A percentile compares a stretch with the other conserved stretches of the same genome.
Conservation (phyloP, 2,888 invertebrate species). For the Cheilosia grossa region DNA sequence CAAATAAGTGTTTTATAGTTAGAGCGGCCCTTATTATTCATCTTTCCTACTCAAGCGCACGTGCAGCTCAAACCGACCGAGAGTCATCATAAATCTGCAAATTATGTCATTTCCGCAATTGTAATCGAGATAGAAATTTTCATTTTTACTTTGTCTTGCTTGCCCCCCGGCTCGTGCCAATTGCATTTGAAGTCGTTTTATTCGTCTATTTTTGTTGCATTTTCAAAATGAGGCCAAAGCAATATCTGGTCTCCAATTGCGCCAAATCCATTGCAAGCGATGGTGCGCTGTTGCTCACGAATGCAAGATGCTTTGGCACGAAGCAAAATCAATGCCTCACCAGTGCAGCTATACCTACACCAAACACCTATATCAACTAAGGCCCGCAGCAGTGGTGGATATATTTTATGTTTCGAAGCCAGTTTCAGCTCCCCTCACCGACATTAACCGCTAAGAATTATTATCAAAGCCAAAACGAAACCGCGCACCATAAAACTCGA, state of each 20-base stretch:
- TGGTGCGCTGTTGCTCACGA: constrained; percentile 13
- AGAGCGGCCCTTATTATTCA: no score
- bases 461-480: constrained; percentile 57
- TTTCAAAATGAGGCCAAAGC: constrained; percentile 62
- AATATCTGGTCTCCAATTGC: constrained; percentile 57
- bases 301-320: constrained; percentile 15
- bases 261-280: constrained; percentile 21
- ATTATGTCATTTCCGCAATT: constrained; percentile 59
- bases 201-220: neutral
- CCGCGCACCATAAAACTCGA: constrained; percentile 65
- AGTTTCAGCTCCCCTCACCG: constrained; percentile 14
- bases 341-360: neutral
- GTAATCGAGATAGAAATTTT: constrained; percentile 26
- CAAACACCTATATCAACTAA: neutral
- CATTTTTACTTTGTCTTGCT: constrained; percentile 18
- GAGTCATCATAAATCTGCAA: constrained; percentile 21
- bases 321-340: constrained; percentile 51
- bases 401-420: constrained; percentile 3
- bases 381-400: neutral
- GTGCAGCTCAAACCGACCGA: neutral
- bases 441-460: constrained; percentile 53
- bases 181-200: neutral
- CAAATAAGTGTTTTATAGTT: no score
- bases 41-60: no score
- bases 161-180: neutral